Evolutionary conservation across 1,140 invertebrate species (phyloP).

Genomic region (Lysiphlebus fabarum): DNA sequence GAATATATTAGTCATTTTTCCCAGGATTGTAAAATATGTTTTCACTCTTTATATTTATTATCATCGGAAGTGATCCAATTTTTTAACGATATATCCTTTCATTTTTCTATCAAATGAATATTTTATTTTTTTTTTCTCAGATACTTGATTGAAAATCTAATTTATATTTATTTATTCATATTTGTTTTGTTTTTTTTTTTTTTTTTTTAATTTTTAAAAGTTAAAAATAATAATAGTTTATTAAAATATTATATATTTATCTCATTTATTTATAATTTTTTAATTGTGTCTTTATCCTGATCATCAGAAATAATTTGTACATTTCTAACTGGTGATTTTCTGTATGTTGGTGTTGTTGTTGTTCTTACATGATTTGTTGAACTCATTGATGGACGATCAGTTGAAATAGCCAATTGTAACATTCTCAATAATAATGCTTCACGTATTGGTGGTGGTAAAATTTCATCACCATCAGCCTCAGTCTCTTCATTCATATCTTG

Average conservation of each 20-base stretch:
- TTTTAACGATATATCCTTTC: too few relatives aligned
- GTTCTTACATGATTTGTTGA: constrained; percentile 28
- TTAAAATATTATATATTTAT: not conserved
- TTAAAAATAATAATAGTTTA: not conserved
- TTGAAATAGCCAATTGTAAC: constrained; percentile 67
- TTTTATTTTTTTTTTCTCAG: too few relatives aligned
- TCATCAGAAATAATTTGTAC: constrained; percentile 49
- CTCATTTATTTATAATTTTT: constrained; percentile 38
- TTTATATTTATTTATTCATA: too few relatives aligned
- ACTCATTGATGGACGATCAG: constrained; percentile 51
- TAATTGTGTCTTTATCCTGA: constrained; percentile 39
- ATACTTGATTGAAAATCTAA: too few relatives aligned
- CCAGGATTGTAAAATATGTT: constrained; percentile 8
- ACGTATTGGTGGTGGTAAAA: constrained; percentile 63
- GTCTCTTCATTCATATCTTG: constrained; percentile 41
- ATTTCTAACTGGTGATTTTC: constrained; percentile 45
- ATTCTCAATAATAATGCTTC: constrained; percentile 68
- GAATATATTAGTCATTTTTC: not conserved
- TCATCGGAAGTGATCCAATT: too few relatives aligned
- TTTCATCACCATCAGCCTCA: constrained; percentile 55
- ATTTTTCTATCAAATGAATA: too few relatives aligned
- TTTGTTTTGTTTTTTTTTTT: too few relatives aligned
- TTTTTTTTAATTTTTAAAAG: too few relatives aligned
- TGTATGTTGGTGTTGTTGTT: constrained; percentile 40
- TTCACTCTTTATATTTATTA: constrained; percentile 10